Conservation (phyloP, 1,140 invertebrate species). For the Lethocerus indicus region DNA sequence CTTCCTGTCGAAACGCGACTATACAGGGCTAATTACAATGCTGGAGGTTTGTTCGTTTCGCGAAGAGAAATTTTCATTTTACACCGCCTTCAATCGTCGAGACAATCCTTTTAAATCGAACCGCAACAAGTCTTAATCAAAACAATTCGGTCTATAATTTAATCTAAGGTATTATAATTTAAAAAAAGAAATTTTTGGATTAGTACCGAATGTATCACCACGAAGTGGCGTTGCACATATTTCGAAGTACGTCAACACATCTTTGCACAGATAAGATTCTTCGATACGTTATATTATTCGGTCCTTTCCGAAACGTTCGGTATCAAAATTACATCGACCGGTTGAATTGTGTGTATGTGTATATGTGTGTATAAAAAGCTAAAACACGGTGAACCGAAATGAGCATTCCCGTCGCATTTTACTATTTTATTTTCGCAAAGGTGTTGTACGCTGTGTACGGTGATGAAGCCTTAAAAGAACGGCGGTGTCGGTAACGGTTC, state of each 20-base stretch:
- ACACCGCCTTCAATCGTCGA: background rate
- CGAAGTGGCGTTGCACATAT: background rate
- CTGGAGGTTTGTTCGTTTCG: constrained; percentile 47
- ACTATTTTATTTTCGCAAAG: too few species aligned
- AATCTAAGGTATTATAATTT: background rate
- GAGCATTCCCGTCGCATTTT: too few species aligned
- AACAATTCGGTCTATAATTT: background rate
- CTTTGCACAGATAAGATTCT: background rate
- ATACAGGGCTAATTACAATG: constrained; percentile 81
- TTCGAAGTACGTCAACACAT: background rate
- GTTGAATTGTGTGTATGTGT: too few species aligned
- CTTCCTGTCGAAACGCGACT: constrained; percentile 77
- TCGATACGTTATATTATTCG: background rate
- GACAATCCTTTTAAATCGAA: background rate
- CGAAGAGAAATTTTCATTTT: background rate
- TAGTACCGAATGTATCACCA: background rate
- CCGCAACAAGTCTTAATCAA: background rate
- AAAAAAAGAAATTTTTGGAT: background rate
- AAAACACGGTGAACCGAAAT: too few species aligned
- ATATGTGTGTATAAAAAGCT: too few species aligned
- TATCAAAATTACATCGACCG: background rate
- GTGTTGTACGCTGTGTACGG: too few species aligned
- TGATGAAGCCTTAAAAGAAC: too few species aligned
- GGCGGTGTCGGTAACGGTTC: too few species aligned
- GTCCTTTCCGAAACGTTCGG: background rate